Percentiles rank a stretch among this genome's conserved stretches.
Evolutionary conservation across 2,113 vertebrate species (phyloP).

Genomic region (Misgurnus anguillicaudatus): DNA sequence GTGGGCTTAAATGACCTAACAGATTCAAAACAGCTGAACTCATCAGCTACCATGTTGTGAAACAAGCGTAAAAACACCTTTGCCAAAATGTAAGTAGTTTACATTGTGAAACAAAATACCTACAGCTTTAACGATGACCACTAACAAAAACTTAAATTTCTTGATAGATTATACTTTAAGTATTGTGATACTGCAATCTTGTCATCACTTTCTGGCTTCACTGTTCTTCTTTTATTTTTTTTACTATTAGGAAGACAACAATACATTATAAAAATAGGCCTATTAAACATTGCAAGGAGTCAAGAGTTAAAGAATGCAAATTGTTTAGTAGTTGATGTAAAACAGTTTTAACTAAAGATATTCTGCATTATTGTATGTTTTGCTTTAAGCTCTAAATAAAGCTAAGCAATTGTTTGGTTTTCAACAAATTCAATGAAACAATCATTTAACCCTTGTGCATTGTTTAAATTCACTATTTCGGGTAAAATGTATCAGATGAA

Average conservation of each 20-base stretch:
- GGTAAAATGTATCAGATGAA: too few relatives aligned
- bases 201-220: not conserved
- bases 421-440: too few relatives aligned
- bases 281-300: too few relatives aligned
- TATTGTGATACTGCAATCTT: not conserved
- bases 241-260: not conserved
- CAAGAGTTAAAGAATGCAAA: too few relatives aligned
- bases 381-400: too few relatives aligned
- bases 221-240: not conserved
- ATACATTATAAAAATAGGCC: not conserved
- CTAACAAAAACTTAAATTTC: not conserved
- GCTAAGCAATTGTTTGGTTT: too few relatives aligned
- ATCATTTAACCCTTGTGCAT: too few relatives aligned
- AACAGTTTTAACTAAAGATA: not conserved
- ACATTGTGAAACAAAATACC: constrained; percentile 30
- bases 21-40: not conserved
- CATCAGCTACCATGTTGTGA: not conserved
- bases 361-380: not conserved
- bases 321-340: too few relatives aligned
- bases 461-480: too few relatives aligned
- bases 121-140: not conserved
- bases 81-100: constrained; percentile 9
- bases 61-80: constrained; percentile 6
- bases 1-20: not conserved
- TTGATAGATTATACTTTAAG: not conserved